phyloP scores from a whole-genome alignment of 2,797 vertebrate species.

The Enteromius unitaeniatus region DNA sequence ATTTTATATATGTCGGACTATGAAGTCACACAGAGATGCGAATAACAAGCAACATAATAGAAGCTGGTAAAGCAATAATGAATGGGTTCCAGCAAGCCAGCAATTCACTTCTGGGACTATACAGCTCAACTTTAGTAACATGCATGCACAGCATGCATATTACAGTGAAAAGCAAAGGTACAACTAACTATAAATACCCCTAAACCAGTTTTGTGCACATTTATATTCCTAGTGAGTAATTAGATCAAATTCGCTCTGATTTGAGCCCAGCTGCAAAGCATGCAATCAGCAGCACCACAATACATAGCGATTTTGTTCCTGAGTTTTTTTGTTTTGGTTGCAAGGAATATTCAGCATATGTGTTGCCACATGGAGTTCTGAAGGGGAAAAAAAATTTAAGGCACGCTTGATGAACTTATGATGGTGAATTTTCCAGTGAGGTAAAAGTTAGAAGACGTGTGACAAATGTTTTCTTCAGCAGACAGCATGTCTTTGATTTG shows the following conservation, averaged over 20 bases:
- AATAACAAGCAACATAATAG: not conserved
- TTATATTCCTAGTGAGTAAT: slow-evolving; percentile 1
- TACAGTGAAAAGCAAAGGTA: slow-evolving; percentile 2
- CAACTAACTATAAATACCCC: slow-evolving; percentile 11
- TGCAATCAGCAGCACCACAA: not conserved
- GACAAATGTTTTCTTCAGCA: slow-evolving; percentile 5
- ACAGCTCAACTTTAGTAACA: not conserved
- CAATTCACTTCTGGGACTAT: slow-evolving; percentile 14
- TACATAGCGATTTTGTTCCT: not conserved
- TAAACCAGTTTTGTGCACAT: not conserved
- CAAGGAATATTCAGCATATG: slow-evolving; percentile 17
- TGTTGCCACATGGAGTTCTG: slow-evolving; percentile 14
- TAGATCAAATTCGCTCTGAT: slow-evolving; percentile 9
- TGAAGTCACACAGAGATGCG: not conserved
- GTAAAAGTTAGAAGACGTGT: not conserved
- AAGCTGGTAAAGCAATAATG: not conserved
- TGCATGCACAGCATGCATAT: slow-evolving; percentile 8
- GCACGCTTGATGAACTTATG: slow-evolving; percentile 1
- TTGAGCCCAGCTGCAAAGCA: not conserved
- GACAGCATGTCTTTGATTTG: slow-evolving; percentile 12
- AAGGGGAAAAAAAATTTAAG: not conserved
- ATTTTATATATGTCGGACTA: not conserved
- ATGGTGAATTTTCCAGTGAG: slow-evolving; percentile 25
- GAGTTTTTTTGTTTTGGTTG: not conserved
- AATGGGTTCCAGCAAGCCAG: slow-evolving; percentile 17